Evolutionary conservation across 92 coral and sea anemone genomes (phyloP).

Genomic region (Palythoa grandis): DNA sequence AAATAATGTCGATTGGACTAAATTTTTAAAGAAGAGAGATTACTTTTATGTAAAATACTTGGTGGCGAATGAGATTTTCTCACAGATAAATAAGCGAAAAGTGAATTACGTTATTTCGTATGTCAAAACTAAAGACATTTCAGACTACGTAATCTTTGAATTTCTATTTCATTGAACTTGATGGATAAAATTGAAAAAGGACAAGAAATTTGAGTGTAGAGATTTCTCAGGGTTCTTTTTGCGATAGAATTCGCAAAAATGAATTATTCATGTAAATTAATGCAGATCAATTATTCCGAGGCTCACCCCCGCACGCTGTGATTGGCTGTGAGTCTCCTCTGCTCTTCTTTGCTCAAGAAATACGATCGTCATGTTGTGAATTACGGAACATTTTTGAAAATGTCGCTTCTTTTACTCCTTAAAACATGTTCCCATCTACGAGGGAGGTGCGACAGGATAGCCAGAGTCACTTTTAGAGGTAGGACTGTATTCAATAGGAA

Average conservation of each 20-base stretch:
- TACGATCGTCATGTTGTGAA: constrained; percentile 87
- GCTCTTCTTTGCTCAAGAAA: constrained; percentile 67
- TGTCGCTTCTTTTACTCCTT: constrained; percentile 91
- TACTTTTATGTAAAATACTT: constrained; percentile 32
- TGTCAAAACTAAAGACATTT: neutral
- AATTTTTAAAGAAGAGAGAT: constrained; percentile 64
- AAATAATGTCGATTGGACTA: constrained; percentile 65
- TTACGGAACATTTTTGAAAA: constrained; percentile 60
- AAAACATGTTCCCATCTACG: constrained; percentile 95
- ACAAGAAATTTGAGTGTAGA: neutral
- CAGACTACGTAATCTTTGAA: neutral
- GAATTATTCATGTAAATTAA: constrained; percentile 74
- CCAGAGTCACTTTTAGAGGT: constrained; percentile 99
- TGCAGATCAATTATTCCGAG: constrained; percentile 75
- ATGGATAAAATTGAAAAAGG: neutral
- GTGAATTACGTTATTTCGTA: neutral
- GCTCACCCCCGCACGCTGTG: constrained; percentile 66
- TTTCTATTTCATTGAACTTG: neutral
- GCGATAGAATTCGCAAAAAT: constrained; percentile 52
- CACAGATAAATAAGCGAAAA: constrained; percentile 37
- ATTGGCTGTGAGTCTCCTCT: constrained; percentile 62
- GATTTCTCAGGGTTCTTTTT: constrained; percentile 35
- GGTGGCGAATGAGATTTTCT: constrained; percentile 43
- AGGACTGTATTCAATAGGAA: constrained; percentile 37
- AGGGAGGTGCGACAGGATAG: constrained; percentile 96